Evolutionary conservation across 2,888 invertebrate species (phyloP), one percentile per base, ranked within the genome.

Genomic region (Bugula neritina): DNA sequence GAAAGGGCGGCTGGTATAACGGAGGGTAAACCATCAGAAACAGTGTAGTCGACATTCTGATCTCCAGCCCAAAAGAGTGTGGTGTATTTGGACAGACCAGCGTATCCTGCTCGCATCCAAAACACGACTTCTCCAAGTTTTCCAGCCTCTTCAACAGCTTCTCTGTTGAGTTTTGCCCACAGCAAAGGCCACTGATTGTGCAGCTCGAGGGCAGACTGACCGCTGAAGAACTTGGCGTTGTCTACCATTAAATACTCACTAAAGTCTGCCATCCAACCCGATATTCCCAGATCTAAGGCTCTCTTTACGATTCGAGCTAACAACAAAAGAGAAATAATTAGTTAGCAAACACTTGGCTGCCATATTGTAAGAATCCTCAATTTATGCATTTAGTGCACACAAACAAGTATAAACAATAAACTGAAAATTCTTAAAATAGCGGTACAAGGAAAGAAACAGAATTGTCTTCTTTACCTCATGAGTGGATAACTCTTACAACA

Each of bases 261-360:
- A 55, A 81, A 80, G 71, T 82, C 82, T 0, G 82, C 82, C 82
- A 81, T 82, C 82, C 82, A 82, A 0, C 82, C 82, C 23, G 79
- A 75, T 3, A 82, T 71, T 5, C 82, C 81, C 2, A 82, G 72
- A 27, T 77, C 78, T n/a, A 82, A 77, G 75, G 81, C 75, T 72
- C 81, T 80, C n/a, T 25, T 75, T 70, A 77, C 79, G 3, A 81
- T 76, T 1, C 78, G 35, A 2, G n/a, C 70, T 70, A 52, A 23
- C n/a, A n/a, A n/a, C n/a, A 54, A 17, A n/a, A 13, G 54, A n/a
- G n/a, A n/a, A n/a, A n/a, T n/a, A n/a, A n/a, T n/a, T n/a, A n/a
- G n/a, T n/a, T n/a, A n/a, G n/a, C n/a, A n/a, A n/a, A n/a, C n/a
- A n/a, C n/a, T n/a, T n/a, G n/a, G n/a, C n/a, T n/a, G n/a, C n/a